Evolutionary conservation across 2,113 vertebrate species (phyloP), one percentile per base, ranked within the genome.

Genomic region (Pterocles gutturalis): DNA sequence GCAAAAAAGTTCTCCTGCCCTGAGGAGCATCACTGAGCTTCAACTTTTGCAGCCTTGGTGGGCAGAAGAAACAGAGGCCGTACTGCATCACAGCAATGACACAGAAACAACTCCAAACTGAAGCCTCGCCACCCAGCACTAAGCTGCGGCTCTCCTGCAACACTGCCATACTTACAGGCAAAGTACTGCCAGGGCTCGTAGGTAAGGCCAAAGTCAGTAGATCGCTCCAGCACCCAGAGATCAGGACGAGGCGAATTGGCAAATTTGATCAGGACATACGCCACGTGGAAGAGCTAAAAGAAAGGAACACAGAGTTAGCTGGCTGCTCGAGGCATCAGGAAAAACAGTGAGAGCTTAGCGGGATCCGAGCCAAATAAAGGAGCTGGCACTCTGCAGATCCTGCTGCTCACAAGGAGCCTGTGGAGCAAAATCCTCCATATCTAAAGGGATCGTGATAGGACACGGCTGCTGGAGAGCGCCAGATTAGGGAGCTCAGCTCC

Each of bases 151-250:
- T 41, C 34, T n/a, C 48, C 28, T 6, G 1, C 2, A 28, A 21
- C 75, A 2, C 16, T 7, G 36, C 8, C 43, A 65, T 97, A 99
- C 99, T 99, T 93, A 99, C 99, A 99, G 90, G 99, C 99, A 28
- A 99, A 99, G 95, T 98, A 99, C 98, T 99, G 99, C 99, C 99
- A 99, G 0, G 99, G 99, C 57, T 98, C 98, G 29, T 99, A 99
- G 43, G 99, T 99, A 76, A 96, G 98, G 83, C 99, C 99, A 0
- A 98, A 99, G 97, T 99, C 99, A 0, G 98, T 97, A 3, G 99
- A 99, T 48, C 99, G 96, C 94, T 99, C 99, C 92, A 99, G 97
- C 69, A 99, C 99, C 99, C 99, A 99, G 29, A 99, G 99, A 96
- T 99, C 99, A 1, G 99, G 99, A 62, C 99, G 98, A 13, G 99